A percentile compares a stretch with the other conserved stretches of the same genome.
These are phyloP conservation scores for Panagrolaimus sp. DNA, from an alignment of 1,140 invertebrate species.

Conservation along the genomic window DNA sequence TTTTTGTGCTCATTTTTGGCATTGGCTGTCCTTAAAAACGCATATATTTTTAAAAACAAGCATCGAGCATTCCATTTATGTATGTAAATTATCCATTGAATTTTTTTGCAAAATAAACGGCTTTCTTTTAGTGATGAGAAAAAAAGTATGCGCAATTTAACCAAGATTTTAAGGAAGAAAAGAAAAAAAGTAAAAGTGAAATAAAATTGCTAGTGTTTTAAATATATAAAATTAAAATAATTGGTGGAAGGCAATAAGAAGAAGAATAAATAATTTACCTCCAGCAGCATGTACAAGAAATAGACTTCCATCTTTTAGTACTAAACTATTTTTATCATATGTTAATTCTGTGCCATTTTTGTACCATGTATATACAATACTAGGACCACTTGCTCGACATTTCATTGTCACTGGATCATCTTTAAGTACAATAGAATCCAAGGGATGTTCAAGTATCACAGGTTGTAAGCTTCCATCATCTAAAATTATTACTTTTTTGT, in stretches of 20 bases:
- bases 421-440: conserved; percentile 11
- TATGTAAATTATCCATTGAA: conserved; percentile 14
- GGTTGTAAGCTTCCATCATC: conserved; percentile 4
- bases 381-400: neutral
- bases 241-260: no score
- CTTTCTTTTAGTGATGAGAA: no score
- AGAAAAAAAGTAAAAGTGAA: no score
- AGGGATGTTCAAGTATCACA: conserved; percentile 14
- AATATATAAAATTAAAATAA: no score
- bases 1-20: neutral
- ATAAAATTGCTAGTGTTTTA: no score
- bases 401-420: conserved; percentile 15
- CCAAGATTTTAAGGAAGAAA: no score
- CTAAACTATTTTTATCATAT: conserved; percentile 9
- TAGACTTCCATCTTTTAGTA: conserved; percentile 8
- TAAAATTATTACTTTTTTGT: neutral
- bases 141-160: no score
- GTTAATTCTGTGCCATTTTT: conserved; percentile 10
- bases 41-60: no score
- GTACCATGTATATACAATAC: conserved; percentile 3
- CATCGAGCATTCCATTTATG: neutral
- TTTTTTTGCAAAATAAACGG: neutral
- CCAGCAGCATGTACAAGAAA: conserved; percentile 13
- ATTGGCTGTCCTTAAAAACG: neutral
- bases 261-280: neutral